Percentiles rank a stretch among this genome's conserved stretches.
These are phyloP conservation scores for Drosophila neotestacea DNA, from an alignment of 2,888 invertebrate species.

Conservation along the genomic window DNA sequence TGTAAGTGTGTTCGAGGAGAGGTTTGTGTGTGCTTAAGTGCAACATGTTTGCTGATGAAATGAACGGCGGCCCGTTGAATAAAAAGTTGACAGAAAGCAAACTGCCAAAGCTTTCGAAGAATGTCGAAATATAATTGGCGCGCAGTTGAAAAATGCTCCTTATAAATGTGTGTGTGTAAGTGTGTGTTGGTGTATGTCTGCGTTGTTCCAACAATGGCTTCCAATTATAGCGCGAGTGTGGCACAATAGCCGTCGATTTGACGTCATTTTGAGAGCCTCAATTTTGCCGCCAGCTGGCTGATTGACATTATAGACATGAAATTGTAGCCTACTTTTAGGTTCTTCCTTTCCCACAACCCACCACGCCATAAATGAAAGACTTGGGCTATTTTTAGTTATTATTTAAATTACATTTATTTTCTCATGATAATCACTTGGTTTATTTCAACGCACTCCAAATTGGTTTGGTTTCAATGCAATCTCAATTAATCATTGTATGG, in stretches of 20 bases:
- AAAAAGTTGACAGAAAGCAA: slow-evolving; percentile 79
- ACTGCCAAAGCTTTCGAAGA: slow-evolving; percentile 73
- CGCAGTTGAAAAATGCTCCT: slow-evolving; percentile 45
- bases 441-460: slow-evolving; percentile 54
- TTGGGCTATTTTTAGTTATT: slow-evolving; percentile 55
- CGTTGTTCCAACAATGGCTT: slow-evolving; percentile 66
- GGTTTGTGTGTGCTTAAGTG: slow-evolving; percentile 64
- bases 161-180: slow-evolving; percentile 15
- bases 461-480: slow-evolving; percentile 44
- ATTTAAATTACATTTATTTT: slow-evolving; percentile 81
- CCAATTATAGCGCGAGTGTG: slow-evolving; percentile 67
- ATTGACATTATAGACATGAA: slow-evolving; percentile 43
- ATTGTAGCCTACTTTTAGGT: slow-evolving; percentile 32
- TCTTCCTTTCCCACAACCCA: background rate
- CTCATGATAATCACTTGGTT: slow-evolving; percentile 78
- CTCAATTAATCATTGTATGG: slow-evolving; percentile 34
- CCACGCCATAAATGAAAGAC: background rate
- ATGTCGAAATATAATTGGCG: slow-evolving; percentile 76
- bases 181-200: slow-evolving; percentile 21
- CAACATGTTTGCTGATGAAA: slow-evolving; percentile 70
- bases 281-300: slow-evolving; percentile 44
- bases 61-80: slow-evolving; percentile 64
- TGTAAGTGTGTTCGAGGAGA: slow-evolving; percentile 13
- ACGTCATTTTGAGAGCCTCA: slow-evolving; percentile 40
- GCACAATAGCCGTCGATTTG: slow-evolving; percentile 66